Conservation (phyloP, 2,888 invertebrate genomes). For the Drosophila infuscata region DNA sequence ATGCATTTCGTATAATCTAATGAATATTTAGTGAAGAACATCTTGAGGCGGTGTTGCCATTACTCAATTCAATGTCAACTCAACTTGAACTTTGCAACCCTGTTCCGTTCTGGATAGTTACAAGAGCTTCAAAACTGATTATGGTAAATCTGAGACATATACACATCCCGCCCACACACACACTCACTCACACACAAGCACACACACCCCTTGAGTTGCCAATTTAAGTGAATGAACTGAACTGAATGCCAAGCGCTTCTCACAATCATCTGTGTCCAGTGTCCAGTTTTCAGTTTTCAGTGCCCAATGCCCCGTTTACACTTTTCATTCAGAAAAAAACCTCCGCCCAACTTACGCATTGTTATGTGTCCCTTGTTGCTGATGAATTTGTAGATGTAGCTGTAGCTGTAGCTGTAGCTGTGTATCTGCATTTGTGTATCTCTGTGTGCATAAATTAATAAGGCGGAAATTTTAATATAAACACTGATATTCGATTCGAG, state of each 20-base stretch:
- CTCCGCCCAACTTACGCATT: slow-evolving; percentile 65
- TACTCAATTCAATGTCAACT: slow-evolving; percentile 61
- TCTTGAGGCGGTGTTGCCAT: slow-evolving; percentile 11
- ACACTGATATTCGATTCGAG: slow-evolving; percentile 62
- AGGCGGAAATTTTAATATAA: slow-evolving; percentile 83
- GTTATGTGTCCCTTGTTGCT: slow-evolving; percentile 45
- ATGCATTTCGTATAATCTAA: not conserved
- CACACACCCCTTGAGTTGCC: slow-evolving; percentile 65
- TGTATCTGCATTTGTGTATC: slow-evolving; percentile 3
- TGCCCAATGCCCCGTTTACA: slow-evolving; percentile 21
- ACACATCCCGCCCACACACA: slow-evolving; percentile 27
- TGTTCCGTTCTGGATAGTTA: slow-evolving; percentile 40
- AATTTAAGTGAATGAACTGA: slow-evolving; percentile 73
- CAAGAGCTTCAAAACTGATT: slow-evolving; percentile 50
- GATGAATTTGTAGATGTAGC: slow-evolving; percentile 58
- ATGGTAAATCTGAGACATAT: slow-evolving; percentile 41
- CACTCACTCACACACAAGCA: slow-evolving; percentile 14
- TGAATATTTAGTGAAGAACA: slow-evolving; percentile 14
- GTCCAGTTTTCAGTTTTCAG: slow-evolving; percentile 9
- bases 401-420: slow-evolving; percentile 9
- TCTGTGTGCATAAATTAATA: slow-evolving; percentile 70
- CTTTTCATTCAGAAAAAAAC: slow-evolving; percentile 49
- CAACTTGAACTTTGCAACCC: slow-evolving; percentile 63
- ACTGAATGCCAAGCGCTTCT: slow-evolving; percentile 53
- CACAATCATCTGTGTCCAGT: slow-evolving; percentile 65